phyloP scores from a whole-genome alignment of 2,888 invertebrate genomes.

The Hirtodrosophila confusa region DNA sequence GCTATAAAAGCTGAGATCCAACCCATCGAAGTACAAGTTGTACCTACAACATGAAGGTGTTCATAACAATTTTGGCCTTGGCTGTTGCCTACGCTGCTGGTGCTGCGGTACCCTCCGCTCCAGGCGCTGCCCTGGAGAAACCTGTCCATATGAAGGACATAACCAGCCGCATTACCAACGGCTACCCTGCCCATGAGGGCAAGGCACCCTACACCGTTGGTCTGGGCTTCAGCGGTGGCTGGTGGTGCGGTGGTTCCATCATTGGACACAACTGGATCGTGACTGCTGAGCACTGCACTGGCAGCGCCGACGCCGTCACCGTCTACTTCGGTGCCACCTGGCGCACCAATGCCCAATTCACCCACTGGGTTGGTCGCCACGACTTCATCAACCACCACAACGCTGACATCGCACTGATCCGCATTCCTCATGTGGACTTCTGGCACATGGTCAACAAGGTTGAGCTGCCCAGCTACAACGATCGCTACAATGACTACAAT shows the following conservation, averaged over 20 bases:
- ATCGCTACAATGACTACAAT: conserved; percentile 50
- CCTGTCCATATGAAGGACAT: too few species aligned
- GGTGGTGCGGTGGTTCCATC: conserved; percentile 70
- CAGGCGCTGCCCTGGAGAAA: too few species aligned
- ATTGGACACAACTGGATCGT: conserved; percentile 55
- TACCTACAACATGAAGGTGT: conserved; percentile 50
- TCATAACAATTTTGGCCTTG: conserved; percentile 51
- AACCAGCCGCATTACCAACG: conserved; percentile 55
- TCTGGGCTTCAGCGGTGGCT: conserved; percentile 56
- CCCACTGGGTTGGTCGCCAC: conserved; percentile 50
- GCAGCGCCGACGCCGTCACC: conserved; percentile 48
- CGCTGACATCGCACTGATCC: conserved; percentile 62
- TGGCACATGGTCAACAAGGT: conserved; percentile 47
- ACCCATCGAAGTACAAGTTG: conserved; percentile 18
- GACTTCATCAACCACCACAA: conserved; percentile 52
- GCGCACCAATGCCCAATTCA: conserved; percentile 55
- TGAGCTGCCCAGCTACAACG: conserved; percentile 51
- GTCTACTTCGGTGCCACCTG: conserved; percentile 62
- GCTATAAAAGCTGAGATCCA: conserved; percentile 18
- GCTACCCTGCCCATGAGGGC: conserved; percentile 50
- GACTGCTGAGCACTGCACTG: conserved; percentile 74
- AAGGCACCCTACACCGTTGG: conserved; percentile 74
- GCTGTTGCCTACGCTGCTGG: conserved; percentile 42
- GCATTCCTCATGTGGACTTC: conserved; percentile 62
- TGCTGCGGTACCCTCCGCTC: too few species aligned